Conservation (phyloP, 2,797 vertebrate species). For the Octomys mimax region DNA sequence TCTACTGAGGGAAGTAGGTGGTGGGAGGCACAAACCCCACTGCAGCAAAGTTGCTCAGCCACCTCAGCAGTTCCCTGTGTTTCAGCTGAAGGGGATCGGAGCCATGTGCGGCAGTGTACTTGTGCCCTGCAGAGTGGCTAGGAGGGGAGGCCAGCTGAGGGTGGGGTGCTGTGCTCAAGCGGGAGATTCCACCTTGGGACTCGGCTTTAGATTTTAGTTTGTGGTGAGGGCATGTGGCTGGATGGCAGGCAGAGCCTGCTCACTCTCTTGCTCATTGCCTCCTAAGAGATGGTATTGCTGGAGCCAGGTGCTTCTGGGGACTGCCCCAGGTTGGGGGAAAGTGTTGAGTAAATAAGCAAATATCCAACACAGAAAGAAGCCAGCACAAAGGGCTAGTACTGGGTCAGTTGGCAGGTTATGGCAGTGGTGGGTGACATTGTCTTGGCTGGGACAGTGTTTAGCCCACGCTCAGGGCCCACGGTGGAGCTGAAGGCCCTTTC, state of each 20-base stretch:
- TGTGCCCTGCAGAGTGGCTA: not conserved
- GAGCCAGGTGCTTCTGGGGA: not conserved
- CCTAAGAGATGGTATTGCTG: not conserved
- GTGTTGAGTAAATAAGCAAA: not conserved
- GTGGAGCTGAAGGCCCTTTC: no score
- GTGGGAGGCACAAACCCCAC: accelerated
- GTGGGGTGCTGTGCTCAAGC: not conserved
- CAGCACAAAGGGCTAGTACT: no score
- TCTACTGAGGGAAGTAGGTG: not conserved
- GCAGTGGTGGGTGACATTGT: no score
- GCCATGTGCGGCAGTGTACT: no score
- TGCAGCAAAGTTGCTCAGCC: not conserved
- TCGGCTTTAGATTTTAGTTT: not conserved
- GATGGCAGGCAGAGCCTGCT: not conserved
- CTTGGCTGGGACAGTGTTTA: not conserved
- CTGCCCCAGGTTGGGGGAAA: not conserved
- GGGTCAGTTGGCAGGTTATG: not conserved
- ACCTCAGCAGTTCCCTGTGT: accelerated
- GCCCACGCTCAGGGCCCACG: not conserved
- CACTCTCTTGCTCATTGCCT: no score
- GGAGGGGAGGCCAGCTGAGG: not conserved
- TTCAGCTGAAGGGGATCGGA: not conserved
- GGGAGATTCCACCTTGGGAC: not conserved
- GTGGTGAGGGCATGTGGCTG: accelerated
- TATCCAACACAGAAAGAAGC: not conserved